A percentile compares a stretch with the other conserved stretches of the same genome.
phyloP scores from a whole-genome alignment of 2,888 invertebrate species.

The Andricus quercusramuli region DNA sequence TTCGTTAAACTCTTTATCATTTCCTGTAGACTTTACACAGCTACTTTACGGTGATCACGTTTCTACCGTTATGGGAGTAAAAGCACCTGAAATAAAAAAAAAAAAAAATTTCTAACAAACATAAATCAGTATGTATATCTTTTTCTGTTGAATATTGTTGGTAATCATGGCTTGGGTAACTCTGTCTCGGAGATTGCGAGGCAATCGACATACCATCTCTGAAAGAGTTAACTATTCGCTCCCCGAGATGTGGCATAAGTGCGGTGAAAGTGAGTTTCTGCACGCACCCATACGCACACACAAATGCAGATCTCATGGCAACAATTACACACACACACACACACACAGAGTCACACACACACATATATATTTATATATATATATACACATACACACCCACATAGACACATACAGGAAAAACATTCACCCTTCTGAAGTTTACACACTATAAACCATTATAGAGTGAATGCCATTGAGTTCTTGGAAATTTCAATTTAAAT shows the following conservation, averaged over 20 bases:
- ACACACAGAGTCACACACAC: no score
- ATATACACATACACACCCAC: no score
- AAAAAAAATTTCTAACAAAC: background rate
- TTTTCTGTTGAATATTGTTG: slow-evolving; percentile 36
- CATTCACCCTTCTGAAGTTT: slow-evolving; percentile 17
- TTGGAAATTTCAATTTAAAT: slow-evolving; percentile 13
- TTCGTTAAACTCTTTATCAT: slow-evolving; percentile 13
- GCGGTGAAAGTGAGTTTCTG: slow-evolving; percentile 70
- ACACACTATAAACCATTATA: background rate
- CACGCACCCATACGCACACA: slow-evolving; percentile 48
- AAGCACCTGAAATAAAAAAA: slow-evolving; percentile 23
- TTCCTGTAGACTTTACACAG: background rate
- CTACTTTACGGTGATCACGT: slow-evolving; percentile 1
- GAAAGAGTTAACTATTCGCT: slow-evolving; percentile 47
- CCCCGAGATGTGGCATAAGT: slow-evolving; percentile 56
- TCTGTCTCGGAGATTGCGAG: slow-evolving; percentile 38
- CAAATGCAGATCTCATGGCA: slow-evolving; percentile 21
- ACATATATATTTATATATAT: no score
- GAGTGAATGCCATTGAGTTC: slow-evolving; percentile 2
- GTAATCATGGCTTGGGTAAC: slow-evolving; percentile 32
- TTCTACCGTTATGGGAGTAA: slow-evolving; percentile 37
- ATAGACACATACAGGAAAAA: slow-evolving; percentile 1
- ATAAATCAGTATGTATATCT: slow-evolving; percentile 6
- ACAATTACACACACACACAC: slow-evolving; percentile 1
- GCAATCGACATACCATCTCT: slow-evolving; percentile 47